Evolutionary conservation across 2,113 vertebrate genomes (phyloP).

Genomic region (Stomatorhinus ivindoensis): DNA sequence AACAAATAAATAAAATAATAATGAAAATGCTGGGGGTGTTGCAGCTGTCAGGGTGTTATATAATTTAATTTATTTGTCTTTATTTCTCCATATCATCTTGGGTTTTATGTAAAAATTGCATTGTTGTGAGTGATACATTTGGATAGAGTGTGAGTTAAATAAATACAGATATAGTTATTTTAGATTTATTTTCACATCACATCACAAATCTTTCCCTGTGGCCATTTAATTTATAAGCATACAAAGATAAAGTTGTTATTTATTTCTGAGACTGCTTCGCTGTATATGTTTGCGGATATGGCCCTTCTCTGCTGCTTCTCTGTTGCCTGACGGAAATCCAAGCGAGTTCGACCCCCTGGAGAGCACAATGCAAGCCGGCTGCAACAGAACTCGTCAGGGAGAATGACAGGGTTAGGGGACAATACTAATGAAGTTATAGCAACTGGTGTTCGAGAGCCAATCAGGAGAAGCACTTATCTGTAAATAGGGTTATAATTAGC

Average conservation of each 20-base stretch:
- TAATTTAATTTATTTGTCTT: neutral
- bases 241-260: neutral
- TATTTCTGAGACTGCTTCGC: neutral
- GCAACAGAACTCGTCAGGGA: slow-evolving; percentile 72
- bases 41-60: neutral
- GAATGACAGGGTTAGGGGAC: slow-evolving; percentile 78
- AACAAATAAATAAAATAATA: neutral
- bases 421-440: slow-evolving; percentile 76
- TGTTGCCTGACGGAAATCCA: slow-evolving; percentile 54
- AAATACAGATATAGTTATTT: neutral
- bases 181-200: slow-evolving; percentile 9
- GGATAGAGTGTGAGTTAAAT: neutral
- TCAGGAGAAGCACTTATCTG: slow-evolving; percentile 68
- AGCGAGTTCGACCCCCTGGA: slow-evolving; percentile 54
- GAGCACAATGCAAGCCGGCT: slow-evolving; percentile 61
- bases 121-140: neutral
- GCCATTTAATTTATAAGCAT: neutral
- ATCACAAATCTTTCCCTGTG: neutral
- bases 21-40: neutral
- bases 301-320: slow-evolving; percentile 18
- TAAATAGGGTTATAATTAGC: slow-evolving; percentile 83
- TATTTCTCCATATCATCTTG: neutral
- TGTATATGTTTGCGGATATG: neutral
- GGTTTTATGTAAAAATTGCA: neutral
- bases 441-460: slow-evolving; percentile 63